Percentiles rank a stretch among this genome's conserved stretches.
phyloP scores from a whole-genome alignment of 2,113 vertebrate genomes.

The Glaucidium brasilianum region DNA sequence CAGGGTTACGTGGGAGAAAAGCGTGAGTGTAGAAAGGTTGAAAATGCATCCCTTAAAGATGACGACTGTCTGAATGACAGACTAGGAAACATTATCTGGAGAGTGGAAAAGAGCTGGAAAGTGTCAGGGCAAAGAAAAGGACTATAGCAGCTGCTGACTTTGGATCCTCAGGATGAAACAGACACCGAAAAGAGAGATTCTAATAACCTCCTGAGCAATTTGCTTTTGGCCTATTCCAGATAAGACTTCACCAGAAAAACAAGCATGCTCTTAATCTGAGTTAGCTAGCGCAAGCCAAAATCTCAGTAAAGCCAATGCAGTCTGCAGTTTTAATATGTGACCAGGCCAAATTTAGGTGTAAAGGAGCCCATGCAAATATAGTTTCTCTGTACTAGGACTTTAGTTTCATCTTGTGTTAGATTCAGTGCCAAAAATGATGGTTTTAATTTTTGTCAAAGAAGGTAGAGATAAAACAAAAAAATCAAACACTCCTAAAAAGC shows the following conservation, averaged over 20 bases:
- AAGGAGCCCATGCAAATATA: not conserved
- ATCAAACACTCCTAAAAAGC: not conserved
- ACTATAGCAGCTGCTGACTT: not conserved
- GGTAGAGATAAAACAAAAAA: not conserved
- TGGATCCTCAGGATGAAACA: not conserved
- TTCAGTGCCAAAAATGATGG: not conserved
- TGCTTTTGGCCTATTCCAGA: not conserved
- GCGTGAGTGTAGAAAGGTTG: not conserved
- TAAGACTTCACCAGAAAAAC: not conserved
- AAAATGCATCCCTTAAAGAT: not conserved
- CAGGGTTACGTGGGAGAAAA: slow-evolving; percentile 33
- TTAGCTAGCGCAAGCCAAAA: not conserved
- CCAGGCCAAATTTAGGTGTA: not conserved
- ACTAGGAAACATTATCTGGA: not conserved
- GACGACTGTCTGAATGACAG: not conserved
- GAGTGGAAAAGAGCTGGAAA: not conserved
- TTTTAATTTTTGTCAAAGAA: not conserved
- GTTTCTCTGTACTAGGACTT: not conserved
- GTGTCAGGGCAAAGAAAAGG: not conserved
- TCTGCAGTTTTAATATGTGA: not conserved
- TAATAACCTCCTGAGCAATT: not conserved
- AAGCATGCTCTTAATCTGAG: not conserved
- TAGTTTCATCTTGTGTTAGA: not conserved
- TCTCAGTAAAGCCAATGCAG: not conserved
- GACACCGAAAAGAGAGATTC: not conserved